Evolutionary conservation across 2,888 invertebrate genomes (phyloP), one percentile per base, ranked within the genome.

Genomic region (Tenthredo mesomela): DNA sequence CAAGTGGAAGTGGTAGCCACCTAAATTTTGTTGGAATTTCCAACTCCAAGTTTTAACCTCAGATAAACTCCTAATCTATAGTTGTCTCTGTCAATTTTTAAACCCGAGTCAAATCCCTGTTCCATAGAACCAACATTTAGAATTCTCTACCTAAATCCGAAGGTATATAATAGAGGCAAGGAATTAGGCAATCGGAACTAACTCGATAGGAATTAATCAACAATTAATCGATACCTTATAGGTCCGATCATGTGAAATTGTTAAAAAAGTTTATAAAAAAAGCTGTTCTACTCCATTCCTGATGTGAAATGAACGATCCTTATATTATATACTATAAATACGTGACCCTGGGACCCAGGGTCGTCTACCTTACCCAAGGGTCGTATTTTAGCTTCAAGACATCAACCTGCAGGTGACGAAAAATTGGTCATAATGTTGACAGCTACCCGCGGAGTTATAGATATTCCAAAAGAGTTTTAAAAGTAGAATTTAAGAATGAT

Each of bases 161-260:
- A 61, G 21, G 21, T 25, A n/a, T 58, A 18, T n/a, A n/a, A n/a
- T 25, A 25, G 25, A 61, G 21, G 7, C 5, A 37, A 21, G 0
- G 33, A 75, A 54, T 70, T 47, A 50, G 70, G 83, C 40, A 54
- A 43, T 25, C 43, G 37, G 37, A n/a, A 33, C 1, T 9, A 37
- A 70, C 70, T 10, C 61, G 25, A 54, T 15, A n/a, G 77, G 77
- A 75, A 75, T 75, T 33, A 18, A 77, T 77, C 33, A 33, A 54
- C 54, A 73, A 47, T 47, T 73, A 73, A 73, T 73, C 73, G 73
- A 43, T 73, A 25, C 73, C 43, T 25, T 12, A 0, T 12, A 0
- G 10, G 7, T 73, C 43, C 12, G 43, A 90, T 91, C 90, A 4
- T 29, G 12, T 33, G 33, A 67, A 67, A 18, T 67, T 18, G 3